Evolutionary conservation across 2,888 invertebrate species (phyloP).

Genomic region (Chrysolina oricalcia): DNA sequence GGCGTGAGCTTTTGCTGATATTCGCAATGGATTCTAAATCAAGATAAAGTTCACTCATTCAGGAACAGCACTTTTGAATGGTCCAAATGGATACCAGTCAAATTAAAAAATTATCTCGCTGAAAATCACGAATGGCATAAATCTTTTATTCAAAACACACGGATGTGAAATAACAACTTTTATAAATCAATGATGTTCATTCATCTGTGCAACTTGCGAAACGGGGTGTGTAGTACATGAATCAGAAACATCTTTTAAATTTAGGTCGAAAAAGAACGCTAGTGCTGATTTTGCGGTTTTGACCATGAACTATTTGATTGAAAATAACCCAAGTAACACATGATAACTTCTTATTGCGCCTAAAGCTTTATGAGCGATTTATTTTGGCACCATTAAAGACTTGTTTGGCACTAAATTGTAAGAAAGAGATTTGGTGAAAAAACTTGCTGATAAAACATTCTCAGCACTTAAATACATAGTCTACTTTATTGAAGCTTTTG

Average conservation of each 20-base stretch:
- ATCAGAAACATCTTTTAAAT: background rate
- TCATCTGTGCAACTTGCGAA: background rate
- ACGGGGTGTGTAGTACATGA: background rate
- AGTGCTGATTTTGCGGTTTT: too few species aligned
- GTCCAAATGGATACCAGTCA: constrained; percentile 48
- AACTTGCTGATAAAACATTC: too few species aligned
- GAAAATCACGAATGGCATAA: constrained; percentile 44
- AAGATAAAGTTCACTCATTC: constrained; percentile 52
- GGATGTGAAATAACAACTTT: constrained; percentile 36
- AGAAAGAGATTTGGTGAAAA: too few species aligned
- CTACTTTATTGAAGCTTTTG: too few species aligned
- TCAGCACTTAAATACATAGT: too few species aligned
- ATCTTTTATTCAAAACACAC: constrained; percentile 43
- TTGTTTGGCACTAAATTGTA: too few species aligned
- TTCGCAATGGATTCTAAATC: constrained; percentile 50
- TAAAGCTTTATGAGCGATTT: too few species aligned
- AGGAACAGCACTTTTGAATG: constrained; percentile 48
- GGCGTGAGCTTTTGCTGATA: constrained; percentile 42
- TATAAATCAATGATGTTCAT: constrained; percentile 11
- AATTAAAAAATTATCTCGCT: constrained; percentile 51
- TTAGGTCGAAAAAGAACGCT: too few species aligned
- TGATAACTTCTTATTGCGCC: too few species aligned
- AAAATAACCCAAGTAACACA: too few species aligned
- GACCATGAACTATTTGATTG: too few species aligned
- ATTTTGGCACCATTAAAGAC: too few species aligned